Percentiles rank a stretch among this genome's conserved stretches.
Conservation (phyloP, 2,888 invertebrate genomes). For the Rotaria sp. region DNA sequence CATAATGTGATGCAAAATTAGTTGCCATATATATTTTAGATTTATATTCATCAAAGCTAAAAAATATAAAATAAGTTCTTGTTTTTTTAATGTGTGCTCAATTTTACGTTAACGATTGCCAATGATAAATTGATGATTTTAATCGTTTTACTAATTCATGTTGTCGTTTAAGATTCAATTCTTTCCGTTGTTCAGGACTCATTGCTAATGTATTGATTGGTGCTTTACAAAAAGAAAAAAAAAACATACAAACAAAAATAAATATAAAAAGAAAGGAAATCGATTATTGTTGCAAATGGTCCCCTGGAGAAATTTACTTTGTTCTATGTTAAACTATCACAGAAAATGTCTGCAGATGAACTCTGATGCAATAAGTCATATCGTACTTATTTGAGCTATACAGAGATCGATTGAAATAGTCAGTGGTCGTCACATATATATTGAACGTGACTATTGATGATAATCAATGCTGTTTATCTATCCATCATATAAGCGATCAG, state of each 20-base stretch:
- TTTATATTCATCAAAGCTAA: slow-evolving; percentile 26
- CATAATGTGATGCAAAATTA: slow-evolving; percentile 38
- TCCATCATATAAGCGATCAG: too few relatives aligned
- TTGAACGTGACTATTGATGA: too few relatives aligned
- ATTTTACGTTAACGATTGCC: slow-evolving; percentile 9
- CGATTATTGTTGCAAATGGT: too few relatives aligned
- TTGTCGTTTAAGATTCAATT: neutral
- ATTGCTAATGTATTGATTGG: neutral
- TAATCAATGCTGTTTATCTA: too few relatives aligned
- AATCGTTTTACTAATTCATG: slow-evolving; percentile 31
- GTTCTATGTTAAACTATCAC: too few relatives aligned
- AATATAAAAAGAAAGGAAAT: too few relatives aligned
- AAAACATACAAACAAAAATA: neutral
- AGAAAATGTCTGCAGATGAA: too few relatives aligned
- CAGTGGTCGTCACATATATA: too few relatives aligned
- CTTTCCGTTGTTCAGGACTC: slow-evolving; percentile 5
- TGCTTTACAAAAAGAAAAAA: neutral
- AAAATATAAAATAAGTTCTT: neutral
- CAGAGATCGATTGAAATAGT: too few relatives aligned
- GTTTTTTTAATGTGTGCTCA: neutral
- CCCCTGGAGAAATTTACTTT: too few relatives aligned
- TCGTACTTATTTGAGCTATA: too few relatives aligned
- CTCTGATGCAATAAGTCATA: too few relatives aligned
- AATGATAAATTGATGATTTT: slow-evolving; percentile 31
- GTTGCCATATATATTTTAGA: slow-evolving; percentile 33